Evolutionary conservation across 2,888 invertebrate genomes (phyloP).

Genomic region (Tenthredo mesomela): DNA sequence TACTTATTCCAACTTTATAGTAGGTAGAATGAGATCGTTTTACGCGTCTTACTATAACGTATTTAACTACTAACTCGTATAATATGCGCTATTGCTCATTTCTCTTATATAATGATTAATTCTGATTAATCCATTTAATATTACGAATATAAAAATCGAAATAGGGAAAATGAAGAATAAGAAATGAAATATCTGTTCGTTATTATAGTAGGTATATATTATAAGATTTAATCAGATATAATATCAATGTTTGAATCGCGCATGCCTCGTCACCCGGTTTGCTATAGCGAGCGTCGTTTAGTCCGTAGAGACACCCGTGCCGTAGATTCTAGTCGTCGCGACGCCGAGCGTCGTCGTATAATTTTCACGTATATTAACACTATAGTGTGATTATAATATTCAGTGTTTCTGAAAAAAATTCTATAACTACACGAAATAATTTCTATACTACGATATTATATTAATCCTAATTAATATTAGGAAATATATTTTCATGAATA

Average conservation of each 20-base stretch:
- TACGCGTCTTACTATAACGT: neutral
- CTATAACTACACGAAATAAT: neutral
- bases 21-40: neutral
- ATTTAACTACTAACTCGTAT: neutral
- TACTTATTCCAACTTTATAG: neutral
- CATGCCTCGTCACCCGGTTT: slow-evolving; percentile 62
- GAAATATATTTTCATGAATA: too few relatives aligned
- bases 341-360: slow-evolving; percentile 63
- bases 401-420: neutral
- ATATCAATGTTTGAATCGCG: slow-evolving; percentile 59
- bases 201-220: too few relatives aligned
- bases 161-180: neutral
- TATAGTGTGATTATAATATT: neutral
- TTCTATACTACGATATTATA: neutral
- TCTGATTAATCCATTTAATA: too few relatives aligned
- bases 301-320: slow-evolving; percentile 56
- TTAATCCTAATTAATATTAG: too few relatives aligned
- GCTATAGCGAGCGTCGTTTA: slow-evolving; percentile 55
- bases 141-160: neutral
- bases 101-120: too few relatives aligned
- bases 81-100: too few relatives aligned
- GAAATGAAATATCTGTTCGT: neutral
- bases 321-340: slow-evolving; percentile 66
- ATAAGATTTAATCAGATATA: slow-evolving; percentile 46
- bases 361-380: neutral